Evolutionary conservation across 2,113 vertebrate genomes (phyloP).

Genomic region (Barbus barbus): DNA sequence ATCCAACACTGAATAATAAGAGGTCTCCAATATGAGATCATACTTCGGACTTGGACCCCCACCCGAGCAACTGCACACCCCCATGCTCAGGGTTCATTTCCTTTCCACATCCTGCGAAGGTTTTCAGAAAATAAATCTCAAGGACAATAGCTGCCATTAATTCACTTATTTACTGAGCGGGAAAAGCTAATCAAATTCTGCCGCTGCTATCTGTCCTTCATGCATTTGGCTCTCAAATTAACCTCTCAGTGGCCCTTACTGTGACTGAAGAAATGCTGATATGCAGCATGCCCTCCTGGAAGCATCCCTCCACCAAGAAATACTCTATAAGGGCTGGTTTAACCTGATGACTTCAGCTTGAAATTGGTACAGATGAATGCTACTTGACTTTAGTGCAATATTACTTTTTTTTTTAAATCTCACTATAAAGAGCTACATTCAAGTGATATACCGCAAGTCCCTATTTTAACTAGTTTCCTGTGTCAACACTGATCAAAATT

Average conservation of each 20-base stretch:
- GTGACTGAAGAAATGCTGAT: conserved; percentile 29
- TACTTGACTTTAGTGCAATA: background rate
- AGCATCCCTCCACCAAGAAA: conserved; percentile 7
- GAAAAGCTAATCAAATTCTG: conserved; percentile 63
- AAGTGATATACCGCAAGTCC: too few relatives aligned
- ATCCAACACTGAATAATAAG: background rate
- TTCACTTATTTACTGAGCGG: conserved; percentile 70
- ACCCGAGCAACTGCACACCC: background rate
- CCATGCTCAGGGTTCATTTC: conserved; percentile 65
- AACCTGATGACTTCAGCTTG: background rate
- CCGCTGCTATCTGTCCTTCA: conserved; percentile 58
- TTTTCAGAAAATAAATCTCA: conserved; percentile 65
- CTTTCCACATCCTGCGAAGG: conserved; percentile 64
- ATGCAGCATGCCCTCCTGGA: conserved; percentile 30
- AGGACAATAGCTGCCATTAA: conserved; percentile 70
- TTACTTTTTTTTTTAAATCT: too few relatives aligned
- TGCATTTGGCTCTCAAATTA: conserved; percentile 61
- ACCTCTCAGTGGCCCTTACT: conserved; percentile 40
- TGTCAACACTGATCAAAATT: background rate
- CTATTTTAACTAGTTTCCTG: background rate
- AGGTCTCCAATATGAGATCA: conserved; percentile 14
- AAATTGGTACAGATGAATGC: background rate
- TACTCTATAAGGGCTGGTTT: background rate
- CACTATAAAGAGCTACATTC: too few relatives aligned
- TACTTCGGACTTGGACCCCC: background rate